Base-by-base conservation (phyloP, 2,888 invertebrate species). In the Zaprionus lineosus region DNA sequence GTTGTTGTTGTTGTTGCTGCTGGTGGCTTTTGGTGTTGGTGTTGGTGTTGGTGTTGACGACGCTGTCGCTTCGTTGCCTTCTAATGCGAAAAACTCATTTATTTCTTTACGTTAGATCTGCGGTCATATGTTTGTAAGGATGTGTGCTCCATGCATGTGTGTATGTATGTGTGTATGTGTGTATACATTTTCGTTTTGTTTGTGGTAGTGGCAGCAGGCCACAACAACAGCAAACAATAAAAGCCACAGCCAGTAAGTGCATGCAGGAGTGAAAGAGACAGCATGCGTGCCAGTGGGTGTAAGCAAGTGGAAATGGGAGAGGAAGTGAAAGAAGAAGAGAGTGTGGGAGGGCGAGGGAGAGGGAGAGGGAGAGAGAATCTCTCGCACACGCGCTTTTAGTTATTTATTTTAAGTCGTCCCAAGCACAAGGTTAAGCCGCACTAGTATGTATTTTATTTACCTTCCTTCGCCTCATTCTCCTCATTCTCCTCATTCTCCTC, bases 61-160 rank as follows among this genome's bases (percentile, higher is more conserved):
- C 61, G 68, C 76, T 79, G 84, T 81, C 84, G 78, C 78, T 78
- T 64, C 63, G 85, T 76, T 84, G 78, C 74, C 73, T 81, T 44
- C 84, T 81, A 81, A 81, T 81, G 84, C 72, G 84, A 84, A 84
- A 81, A 81, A 81, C 82, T 81, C 79, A 81, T 81, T 81, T 81
- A 81, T 81, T 81, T 77, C 83, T 75, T 74, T 61, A 65, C 78
- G 72, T 81, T 81, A 81, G 74, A 81, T 81, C 84, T 81, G 84
- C 64, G 84, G 74, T 84, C 79, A 79, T 62, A 70, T 57, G 66
- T 66, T 24, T 24, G 31, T n/a, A 37, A 21, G 6, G 24, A 7
- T 24, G 24, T 2, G n/a, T n/a, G n/a, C n/a, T n/a, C n/a, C n/a
- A n/a, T n/a, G n/a, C n/a, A n/a, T n/a, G n/a, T n/a, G 44, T 39